phyloP scores from a whole-genome alignment of 2,888 invertebrate species.

The Nephrotoma guestfalica region DNA sequence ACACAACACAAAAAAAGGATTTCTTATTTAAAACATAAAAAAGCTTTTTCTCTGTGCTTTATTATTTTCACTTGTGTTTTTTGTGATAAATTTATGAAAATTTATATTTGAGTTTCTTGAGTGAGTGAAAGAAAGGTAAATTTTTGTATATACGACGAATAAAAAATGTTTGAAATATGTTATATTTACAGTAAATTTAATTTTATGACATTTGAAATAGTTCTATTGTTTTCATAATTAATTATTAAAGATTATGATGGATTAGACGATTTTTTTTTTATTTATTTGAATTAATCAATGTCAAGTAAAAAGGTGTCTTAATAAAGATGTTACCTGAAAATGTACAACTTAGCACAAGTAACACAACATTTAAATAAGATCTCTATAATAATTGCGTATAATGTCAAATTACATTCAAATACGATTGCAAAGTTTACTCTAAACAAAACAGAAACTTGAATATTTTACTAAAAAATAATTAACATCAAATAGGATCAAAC shows the following conservation, averaged over 20 bases:
- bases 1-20: not conserved
- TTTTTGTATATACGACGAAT: not conserved
- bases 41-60: not conserved
- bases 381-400: not conserved
- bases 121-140: not conserved
- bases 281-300: not conserved
- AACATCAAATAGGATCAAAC: too few relatives aligned
- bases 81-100: not conserved
- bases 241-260: not conserved
- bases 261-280: not conserved
- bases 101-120: not conserved
- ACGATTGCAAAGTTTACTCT: constrained; percentile 20
- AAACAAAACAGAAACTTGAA: too few relatives aligned
- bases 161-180: not conserved
- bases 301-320: not conserved
- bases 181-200: not conserved
- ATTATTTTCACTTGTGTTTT: not conserved
- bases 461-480: too few relatives aligned
- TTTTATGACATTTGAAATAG: not conserved
- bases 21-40: not conserved
- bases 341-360: not conserved
- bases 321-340: not conserved
- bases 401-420: not conserved
- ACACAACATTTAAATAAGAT: not conserved
- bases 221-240: not conserved